Conservation (phyloP, 2,113 vertebrate species). For the Ornithorhynchus anatinus region DNA sequence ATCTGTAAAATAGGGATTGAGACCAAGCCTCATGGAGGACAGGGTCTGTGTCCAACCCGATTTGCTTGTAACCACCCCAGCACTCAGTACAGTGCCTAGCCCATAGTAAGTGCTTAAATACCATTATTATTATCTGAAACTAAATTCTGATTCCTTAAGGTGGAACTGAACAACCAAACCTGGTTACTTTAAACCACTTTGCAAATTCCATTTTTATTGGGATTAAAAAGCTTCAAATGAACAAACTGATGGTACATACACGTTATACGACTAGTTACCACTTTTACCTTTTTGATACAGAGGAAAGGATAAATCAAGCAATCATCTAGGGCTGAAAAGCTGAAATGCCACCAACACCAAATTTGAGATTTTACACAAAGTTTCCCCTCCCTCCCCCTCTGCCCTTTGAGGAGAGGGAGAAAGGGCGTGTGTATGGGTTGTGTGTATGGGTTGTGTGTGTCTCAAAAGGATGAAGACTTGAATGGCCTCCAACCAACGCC, state of each 20-base stretch:
- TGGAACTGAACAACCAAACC: conserved; percentile 68
- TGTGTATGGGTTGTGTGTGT: background rate
- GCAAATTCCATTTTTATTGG: conserved; percentile 82
- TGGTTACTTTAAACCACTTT: conserved; percentile 79
- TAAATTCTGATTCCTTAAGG: conserved; percentile 40
- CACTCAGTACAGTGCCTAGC: no score
- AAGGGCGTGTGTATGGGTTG: background rate
- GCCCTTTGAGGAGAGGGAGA: conserved; percentile 56
- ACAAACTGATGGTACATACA: conserved; percentile 80
- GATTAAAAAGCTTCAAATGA: conserved; percentile 79
- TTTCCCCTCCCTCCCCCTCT: conserved; percentile 14
- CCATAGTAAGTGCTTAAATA: no score
- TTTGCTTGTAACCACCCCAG: no score
- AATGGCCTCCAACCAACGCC: conserved; percentile 53
- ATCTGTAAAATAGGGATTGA: no score
- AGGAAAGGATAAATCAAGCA: conserved; percentile 71
- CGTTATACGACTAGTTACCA: conserved; percentile 70
- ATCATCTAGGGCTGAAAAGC: conserved; percentile 72
- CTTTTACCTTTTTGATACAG: conserved; percentile 70
- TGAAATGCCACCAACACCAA: conserved; percentile 64
- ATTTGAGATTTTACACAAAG: conserved; percentile 63
- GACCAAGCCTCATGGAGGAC: no score
- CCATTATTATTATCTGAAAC: conserved; percentile 43
- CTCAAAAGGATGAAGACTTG: conserved; percentile 50
- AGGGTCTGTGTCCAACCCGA: no score